A percentile compares a stretch with the other conserved stretches of the same genome.
Conservation (phyloP, 1,140 invertebrate species). For the Yoshiicerus persimilis region DNA sequence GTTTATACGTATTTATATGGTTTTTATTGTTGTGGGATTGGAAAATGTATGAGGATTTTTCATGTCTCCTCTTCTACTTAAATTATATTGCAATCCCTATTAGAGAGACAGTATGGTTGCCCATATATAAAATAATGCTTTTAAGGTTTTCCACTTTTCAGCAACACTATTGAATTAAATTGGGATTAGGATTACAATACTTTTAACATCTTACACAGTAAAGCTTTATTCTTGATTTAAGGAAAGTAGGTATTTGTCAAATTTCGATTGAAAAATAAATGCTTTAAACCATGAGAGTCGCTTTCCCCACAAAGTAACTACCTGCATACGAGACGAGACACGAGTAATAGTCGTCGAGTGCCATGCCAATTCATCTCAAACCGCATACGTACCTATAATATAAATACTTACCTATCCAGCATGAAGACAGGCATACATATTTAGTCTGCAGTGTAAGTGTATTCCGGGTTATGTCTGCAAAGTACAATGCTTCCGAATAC, state of each 20-base stretch:
- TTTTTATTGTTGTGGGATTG: constrained; percentile 17
- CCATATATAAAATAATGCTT: background rate
- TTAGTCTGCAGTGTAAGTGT: too few relatives aligned
- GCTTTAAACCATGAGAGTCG: background rate
- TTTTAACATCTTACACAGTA: background rate
- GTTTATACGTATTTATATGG: background rate
- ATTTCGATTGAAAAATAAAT: constrained; percentile 17
- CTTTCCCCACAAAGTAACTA: background rate
- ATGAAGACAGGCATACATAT: too few relatives aligned
- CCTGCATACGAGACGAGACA: background rate
- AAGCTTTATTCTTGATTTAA: constrained; percentile 10
- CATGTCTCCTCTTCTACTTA: background rate
- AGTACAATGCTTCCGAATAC: too few relatives aligned
- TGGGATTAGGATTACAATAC: constrained; percentile 2
- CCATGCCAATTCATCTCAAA: background rate
- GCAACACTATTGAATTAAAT: constrained; percentile 11
- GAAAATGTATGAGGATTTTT: constrained; percentile 5
- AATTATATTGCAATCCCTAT: background rate
- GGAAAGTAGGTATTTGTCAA: background rate
- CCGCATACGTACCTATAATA: background rate
- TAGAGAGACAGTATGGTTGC: background rate
- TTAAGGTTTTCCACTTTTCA: background rate
- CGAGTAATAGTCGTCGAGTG: background rate
- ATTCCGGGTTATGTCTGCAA: too few relatives aligned
- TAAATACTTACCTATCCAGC: background rate